phyloP scores from a whole-genome alignment of 2,888 invertebrate species.

The Sphecodes monilicornis region DNA sequence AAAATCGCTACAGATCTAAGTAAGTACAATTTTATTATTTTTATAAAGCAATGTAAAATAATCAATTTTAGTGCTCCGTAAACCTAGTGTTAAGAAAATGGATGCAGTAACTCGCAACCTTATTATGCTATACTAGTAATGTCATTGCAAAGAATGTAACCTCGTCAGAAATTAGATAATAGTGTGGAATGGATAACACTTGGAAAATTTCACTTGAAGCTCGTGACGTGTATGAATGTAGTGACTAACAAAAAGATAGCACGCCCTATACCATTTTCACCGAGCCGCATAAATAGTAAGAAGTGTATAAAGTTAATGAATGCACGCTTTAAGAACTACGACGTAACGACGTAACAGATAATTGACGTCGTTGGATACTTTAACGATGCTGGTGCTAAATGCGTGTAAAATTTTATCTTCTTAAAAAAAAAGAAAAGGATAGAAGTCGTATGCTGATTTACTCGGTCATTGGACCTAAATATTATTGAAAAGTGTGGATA shows the following conservation, averaged over 20 bases:
- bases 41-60: too few relatives aligned
- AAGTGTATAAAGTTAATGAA: not conserved
- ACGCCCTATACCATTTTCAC: not conserved
- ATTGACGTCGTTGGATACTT: not conserved
- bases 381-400: not conserved
- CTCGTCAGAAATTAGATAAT: not conserved
- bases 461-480: not conserved
- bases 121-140: too few relatives aligned
- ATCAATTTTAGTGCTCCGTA: too few relatives aligned
- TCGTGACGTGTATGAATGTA: not conserved
- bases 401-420: not conserved
- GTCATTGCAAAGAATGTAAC: too few relatives aligned
- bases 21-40: too few relatives aligned
- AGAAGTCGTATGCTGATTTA: too few relatives aligned
- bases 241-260: not conserved
- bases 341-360: not conserved
- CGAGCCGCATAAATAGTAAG: not conserved
- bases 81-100: too few relatives aligned
- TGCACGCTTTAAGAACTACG: not conserved
- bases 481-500: not conserved
- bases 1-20: too few relatives aligned
- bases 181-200: not conserved
- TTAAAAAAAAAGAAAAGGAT: not conserved
- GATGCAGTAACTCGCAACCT: too few relatives aligned
- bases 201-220: not conserved